Evolutionary conservation across 2,888 invertebrate species (phyloP), one percentile per base, ranked within the genome.

Genomic region (Netelia melanura): DNA sequence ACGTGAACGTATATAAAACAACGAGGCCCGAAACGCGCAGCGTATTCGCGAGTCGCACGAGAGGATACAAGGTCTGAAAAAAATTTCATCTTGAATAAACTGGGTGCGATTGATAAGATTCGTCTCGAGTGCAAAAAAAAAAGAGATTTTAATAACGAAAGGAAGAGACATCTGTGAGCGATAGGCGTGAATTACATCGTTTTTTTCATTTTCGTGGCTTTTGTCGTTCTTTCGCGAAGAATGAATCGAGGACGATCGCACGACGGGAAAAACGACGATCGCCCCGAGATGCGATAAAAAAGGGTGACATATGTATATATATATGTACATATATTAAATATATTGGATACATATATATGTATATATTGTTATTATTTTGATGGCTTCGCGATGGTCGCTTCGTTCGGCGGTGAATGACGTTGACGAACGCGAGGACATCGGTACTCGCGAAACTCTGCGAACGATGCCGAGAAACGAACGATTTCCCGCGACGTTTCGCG

Each of bases 361-460:
- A 14, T n/a, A n/a, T 30, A 72, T 72, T 58, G 56, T 65, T n/a
- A 44, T 43, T 56, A 9, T 74, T 75, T 83, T 83, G 62, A 83
- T 83, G 83, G 75, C 62, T 79, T 58, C 64, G 44, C 23, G 70
- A 64, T 54, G 61, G 78, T 54, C 44, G 48, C 1, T 23, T 68
- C 61, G 61, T 58, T 62, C 83, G 56, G 56, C n/a, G 21, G 62
- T 79, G 68, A 75, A 54, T 68, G 68, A 81, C 71, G 54, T 70
- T 56, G 76, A 78, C 76, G 64, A 77, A 82, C 14, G 14, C 48
- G 74, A 81, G 64, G 75, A 79, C 21, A 23, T 56, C 8, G 23
- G 38, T 56, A 54, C 75, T 75, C 74, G 64, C 56, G 58, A 64
- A 70, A 75, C 48, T 44, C 74, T 48, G 64, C 17, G 14, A 25